A percentile compares a stretch with the other conserved stretches of the same genome.
phyloP scores from a whole-genome alignment of 2,888 invertebrate species.

The Eupithecia vulgata region DNA sequence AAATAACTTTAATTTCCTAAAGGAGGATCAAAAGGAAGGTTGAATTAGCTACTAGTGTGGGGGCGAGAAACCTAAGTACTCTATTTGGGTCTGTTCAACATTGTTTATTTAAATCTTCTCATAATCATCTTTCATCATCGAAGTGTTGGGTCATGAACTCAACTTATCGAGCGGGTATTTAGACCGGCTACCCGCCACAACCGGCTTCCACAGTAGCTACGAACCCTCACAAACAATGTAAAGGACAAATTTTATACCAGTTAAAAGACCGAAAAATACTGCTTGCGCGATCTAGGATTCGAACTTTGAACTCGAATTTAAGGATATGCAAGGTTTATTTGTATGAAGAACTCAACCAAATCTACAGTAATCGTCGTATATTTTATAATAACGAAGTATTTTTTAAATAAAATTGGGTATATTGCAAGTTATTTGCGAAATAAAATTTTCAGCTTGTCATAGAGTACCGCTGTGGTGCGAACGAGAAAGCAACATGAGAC shows the following conservation, averaged over 20 bases:
- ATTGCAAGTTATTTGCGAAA: neutral
- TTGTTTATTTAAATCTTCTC: neutral
- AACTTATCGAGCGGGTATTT: constrained; percentile 14
- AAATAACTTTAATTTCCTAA: no score
- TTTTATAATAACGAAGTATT: neutral
- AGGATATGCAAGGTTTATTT: neutral
- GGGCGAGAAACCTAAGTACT: neutral
- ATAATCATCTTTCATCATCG: neutral
- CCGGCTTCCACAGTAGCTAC: constrained; percentile 32
- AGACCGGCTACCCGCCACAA: constrained; percentile 23
- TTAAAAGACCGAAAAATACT: neutral
- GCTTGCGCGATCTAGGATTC: constrained; percentile 27
- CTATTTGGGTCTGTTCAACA: neutral
- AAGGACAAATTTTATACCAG: neutral
- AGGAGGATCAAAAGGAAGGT: constrained; percentile 17
- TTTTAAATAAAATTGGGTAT: neutral
- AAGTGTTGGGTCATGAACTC: neutral
- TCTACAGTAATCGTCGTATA: neutral
- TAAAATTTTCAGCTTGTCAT: neutral
- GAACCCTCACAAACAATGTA: constrained; percentile 10
- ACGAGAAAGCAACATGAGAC: neutral
- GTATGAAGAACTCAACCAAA: neutral
- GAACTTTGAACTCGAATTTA: neutral
- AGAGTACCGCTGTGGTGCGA: neutral
- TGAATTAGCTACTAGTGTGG: constrained; percentile 30